phyloP scores from a whole-genome alignment of 2,888 invertebrate genomes.

The Lottia gigantea region DNA sequence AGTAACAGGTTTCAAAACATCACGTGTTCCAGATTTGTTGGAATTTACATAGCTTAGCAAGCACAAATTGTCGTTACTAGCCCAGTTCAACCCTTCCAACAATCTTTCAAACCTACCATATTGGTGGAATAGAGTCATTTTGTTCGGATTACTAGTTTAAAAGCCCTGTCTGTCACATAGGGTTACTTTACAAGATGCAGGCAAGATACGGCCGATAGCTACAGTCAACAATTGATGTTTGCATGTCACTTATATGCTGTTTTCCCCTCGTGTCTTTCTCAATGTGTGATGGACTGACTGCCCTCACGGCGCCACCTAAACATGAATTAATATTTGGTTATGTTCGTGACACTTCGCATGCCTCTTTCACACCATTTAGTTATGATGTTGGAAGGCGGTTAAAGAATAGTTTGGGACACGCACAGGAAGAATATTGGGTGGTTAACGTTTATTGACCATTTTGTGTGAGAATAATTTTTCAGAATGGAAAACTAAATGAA shows the following conservation, averaged over 20 bases:
- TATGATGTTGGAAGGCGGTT: slow-evolving; percentile 15
- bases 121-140: slow-evolving; percentile 24
- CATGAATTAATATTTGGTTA: slow-evolving; percentile 27
- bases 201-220: slow-evolving; percentile 18
- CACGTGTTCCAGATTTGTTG: slow-evolving; percentile 19
- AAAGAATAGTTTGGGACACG: slow-evolving; percentile 7
- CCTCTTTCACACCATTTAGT: slow-evolving; percentile 21
- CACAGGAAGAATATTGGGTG: neutral
- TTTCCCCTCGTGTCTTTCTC: slow-evolving; percentile 21
- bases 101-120: slow-evolving; percentile 19
- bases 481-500: too few species aligned
- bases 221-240: slow-evolving; percentile 24
- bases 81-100: slow-evolving; percentile 16
- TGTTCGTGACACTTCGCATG: slow-evolving; percentile 24
- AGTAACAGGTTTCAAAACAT: slow-evolving; percentile 16
- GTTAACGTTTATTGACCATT: too few species aligned
- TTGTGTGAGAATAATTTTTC: too few species aligned
- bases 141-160: slow-evolving; percentile 21
- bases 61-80: slow-evolving; percentile 18
- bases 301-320: slow-evolving; percentile 22
- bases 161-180: slow-evolving; percentile 24
- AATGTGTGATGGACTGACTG: slow-evolving; percentile 15
- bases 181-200: slow-evolving; percentile 24
- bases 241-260: slow-evolving; percentile 20
- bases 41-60: slow-evolving; percentile 22